Evolutionary conservation across 2,888 invertebrate species (phyloP), one percentile per base, ranked within the genome.

Genomic region (Heliconius ismenius): DNA sequence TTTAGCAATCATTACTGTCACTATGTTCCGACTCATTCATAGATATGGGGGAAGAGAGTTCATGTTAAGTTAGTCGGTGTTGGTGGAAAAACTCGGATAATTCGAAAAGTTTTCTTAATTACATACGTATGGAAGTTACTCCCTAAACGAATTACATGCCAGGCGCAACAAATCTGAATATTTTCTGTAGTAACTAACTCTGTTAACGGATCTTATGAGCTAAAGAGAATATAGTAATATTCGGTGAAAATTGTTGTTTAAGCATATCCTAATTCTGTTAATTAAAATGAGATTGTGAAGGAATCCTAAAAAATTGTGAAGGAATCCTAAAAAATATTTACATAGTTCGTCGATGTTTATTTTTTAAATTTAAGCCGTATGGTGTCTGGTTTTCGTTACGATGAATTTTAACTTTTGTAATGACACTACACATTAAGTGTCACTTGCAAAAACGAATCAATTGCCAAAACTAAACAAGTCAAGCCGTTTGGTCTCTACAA

Each of bases 21-120:
- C 24, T 64, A 69, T 76, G 76, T 58, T 74, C 77, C 39, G 67
- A 43, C 76, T 79, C 76, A 73, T 79, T 77, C 79, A 80, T 79
- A 75, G 72, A 69, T 76, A 78, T 81, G 81, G 83, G 84, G 83
- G 82, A 82, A 78, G 79, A 79, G 60, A 82, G 87, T 28, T 83
- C 90, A 81, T 62, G 75, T 77, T 83, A 83, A 26, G 79, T 63
- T 87, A 90, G 91, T 78, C 82, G 83, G 82, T 82, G 83, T 85
- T 85, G 86, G 87, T 89, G 88, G 91, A 91, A 92, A 93, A 92
- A 92, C 91, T 89, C 87, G 86, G 88, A 90, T 93, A 93, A 93
- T 93, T 90, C 88, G 87, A 91, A 93, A 93, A 93, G 87, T 93
- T 93, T 91, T 88, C 89, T 88, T 93, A 93, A 93, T 93, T 93